A percentile compares a stretch with the other conserved stretches of the same genome.
Conservation (phyloP, 2,888 invertebrate species). For the Leptopilina syphax region DNA sequence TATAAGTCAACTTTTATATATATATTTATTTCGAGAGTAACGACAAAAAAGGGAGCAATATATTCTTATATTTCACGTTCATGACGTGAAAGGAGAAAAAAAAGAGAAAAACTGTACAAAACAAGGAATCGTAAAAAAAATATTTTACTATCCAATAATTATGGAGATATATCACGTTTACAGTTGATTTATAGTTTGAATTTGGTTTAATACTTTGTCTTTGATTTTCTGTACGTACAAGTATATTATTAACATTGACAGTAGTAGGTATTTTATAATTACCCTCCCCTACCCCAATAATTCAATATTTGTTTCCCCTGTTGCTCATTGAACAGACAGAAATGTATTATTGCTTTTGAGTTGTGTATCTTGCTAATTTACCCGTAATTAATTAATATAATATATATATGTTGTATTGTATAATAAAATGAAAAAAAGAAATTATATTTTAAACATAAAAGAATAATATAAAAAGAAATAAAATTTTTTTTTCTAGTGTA, state of each 20-base stretch:
- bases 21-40: not conserved
- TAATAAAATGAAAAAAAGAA: too few relatives aligned
- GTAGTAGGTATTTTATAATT: constrained; percentile 7
- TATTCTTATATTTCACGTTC: too few relatives aligned
- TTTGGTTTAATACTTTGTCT: not conserved
- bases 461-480: too few relatives aligned
- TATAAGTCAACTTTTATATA: too few relatives aligned
- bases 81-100: too few relatives aligned
- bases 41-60: too few relatives aligned
- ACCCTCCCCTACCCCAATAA: not conserved
- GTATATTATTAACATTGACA: not conserved
- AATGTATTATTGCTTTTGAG: constrained; percentile 21
- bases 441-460: too few relatives aligned
- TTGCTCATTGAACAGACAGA: constrained; percentile 12
- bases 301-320: constrained; percentile 29
- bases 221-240: constrained; percentile 1
- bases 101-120: too few relatives aligned
- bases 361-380: constrained; percentile 18
- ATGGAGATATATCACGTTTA: not conserved
- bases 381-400: constrained; percentile 1
- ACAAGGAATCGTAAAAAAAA: too few relatives aligned
- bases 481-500: too few relatives aligned
- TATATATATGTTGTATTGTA: not conserved
- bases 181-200: constrained; percentile 5
- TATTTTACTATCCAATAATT: not conserved